These are phyloP conservation scores for Amitus sp. DNA, from an alignment of 2,888 invertebrate genomes.

Conservation along the genomic window DNA sequence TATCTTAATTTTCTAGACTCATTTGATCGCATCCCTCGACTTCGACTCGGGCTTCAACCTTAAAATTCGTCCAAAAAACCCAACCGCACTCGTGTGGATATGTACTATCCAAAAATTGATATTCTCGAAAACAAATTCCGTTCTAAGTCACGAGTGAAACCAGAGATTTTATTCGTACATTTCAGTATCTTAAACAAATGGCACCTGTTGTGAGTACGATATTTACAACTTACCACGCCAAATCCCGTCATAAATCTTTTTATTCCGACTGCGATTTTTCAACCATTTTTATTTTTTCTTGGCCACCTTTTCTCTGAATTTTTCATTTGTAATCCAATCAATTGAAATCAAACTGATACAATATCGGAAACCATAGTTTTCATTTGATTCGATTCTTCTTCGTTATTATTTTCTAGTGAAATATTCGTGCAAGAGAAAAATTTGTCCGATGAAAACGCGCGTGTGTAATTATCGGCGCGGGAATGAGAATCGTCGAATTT, in stretches of 20 bases:
- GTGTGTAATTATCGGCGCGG: not conserved
- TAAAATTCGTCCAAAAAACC: too few relatives aligned
- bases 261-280: too few relatives aligned
- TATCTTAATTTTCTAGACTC: too few relatives aligned
- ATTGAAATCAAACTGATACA: not conserved
- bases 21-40: too few relatives aligned
- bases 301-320: too few relatives aligned
- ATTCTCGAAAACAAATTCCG: too few relatives aligned
- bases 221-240: not conserved
- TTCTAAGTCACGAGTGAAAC: too few relatives aligned
- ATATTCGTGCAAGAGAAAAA: not conserved
- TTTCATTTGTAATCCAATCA: not conserved
- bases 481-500: not conserved
- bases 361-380: not conserved
- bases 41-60: too few relatives aligned
- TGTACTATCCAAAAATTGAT: too few relatives aligned
- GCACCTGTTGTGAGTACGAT: not conserved
- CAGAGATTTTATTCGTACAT: not conserved
- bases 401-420: not conserved
- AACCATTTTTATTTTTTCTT: too few relatives aligned
- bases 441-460: not conserved
- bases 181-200: not conserved
- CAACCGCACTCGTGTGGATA: too few relatives aligned
- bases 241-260: too few relatives aligned
- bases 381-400: not conserved